A percentile compares a stretch with the other conserved stretches of the same genome.
phyloP scores from a whole-genome alignment of 2,113 vertebrate species.

The Tragulus kanchil region DNA sequence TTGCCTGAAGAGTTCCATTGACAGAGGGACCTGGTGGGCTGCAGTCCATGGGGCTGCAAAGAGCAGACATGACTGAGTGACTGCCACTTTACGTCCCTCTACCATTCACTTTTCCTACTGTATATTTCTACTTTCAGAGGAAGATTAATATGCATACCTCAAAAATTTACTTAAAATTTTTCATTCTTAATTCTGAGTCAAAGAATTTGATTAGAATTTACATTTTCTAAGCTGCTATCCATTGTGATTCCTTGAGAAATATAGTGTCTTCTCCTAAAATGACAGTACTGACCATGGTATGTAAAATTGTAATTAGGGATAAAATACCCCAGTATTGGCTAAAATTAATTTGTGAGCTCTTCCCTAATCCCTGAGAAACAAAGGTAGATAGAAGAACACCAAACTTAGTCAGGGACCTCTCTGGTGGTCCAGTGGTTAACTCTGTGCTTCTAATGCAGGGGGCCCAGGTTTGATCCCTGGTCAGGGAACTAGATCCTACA shows the following conservation, averaged over 20 bases:
- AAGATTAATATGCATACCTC: neutral
- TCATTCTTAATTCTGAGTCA: neutral
- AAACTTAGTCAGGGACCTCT: neutral
- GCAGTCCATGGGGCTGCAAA: too few species aligned
- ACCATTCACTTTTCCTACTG: neutral
- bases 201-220: neutral
- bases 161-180: neutral
- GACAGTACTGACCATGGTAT: neutral
- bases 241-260: constrained; percentile 15
- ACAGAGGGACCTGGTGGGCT: neutral
- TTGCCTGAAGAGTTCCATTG: neutral
- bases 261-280: neutral
- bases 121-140: neutral
- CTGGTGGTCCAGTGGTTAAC: too few species aligned
- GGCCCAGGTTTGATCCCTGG: too few species aligned
- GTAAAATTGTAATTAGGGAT: neutral
- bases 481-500: too few species aligned
- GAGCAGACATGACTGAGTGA: neutral
- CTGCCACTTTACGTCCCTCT: neutral
- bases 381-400: neutral
- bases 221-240: neutral
- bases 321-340: neutral
- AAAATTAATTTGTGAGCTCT: neutral
- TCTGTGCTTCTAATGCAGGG: too few species aligned
- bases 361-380: neutral